These are phyloP conservation scores for Novumbra hubbsi DNA, from an alignment of 2,797 vertebrate species.

Conservation along the genomic window DNA sequence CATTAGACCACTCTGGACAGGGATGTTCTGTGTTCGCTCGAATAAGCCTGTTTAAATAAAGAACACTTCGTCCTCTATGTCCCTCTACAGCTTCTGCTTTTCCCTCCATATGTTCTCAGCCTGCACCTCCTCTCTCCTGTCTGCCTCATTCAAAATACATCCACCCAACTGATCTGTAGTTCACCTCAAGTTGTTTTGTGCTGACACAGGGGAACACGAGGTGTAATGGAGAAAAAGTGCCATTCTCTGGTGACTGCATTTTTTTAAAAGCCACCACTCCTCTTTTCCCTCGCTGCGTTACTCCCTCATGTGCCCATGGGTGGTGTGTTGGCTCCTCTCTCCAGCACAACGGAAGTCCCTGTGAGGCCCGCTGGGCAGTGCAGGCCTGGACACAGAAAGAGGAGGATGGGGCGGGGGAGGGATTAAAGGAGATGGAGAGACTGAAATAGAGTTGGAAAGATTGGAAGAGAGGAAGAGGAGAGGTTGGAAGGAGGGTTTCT, in stretches of 20 bases:
- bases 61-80: constrained; percentile 13
- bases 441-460: background rate
- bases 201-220: constrained; percentile 51
- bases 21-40: constrained; percentile 15
- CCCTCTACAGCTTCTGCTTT: constrained; percentile 30
- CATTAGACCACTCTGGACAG: constrained; percentile 6
- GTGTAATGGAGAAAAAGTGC: constrained; percentile 32
- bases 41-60: constrained; percentile 9
- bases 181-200: constrained; percentile 62
- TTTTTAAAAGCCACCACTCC: constrained; percentile 51
- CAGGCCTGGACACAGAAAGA: constrained; percentile 43
- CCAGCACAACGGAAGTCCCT: constrained; percentile 46
- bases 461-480: background rate
- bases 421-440: constrained; percentile 20
- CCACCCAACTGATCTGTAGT: constrained; percentile 44
- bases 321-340: constrained; percentile 38
- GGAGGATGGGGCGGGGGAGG: constrained; percentile 22
- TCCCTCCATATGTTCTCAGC: constrained; percentile 29
- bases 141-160: constrained; percentile 63
- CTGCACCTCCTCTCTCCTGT: constrained; percentile 11
- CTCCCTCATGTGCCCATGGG: constrained; percentile 44
- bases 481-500: constrained; percentile 8
- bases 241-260: constrained; percentile 42
- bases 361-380: constrained; percentile 48
- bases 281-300: constrained; percentile 43